These are phyloP conservation scores for Saimiri boliviensis DNA, from an alignment of 2,113 vertebrate species.

Conservation along the genomic window DNA sequence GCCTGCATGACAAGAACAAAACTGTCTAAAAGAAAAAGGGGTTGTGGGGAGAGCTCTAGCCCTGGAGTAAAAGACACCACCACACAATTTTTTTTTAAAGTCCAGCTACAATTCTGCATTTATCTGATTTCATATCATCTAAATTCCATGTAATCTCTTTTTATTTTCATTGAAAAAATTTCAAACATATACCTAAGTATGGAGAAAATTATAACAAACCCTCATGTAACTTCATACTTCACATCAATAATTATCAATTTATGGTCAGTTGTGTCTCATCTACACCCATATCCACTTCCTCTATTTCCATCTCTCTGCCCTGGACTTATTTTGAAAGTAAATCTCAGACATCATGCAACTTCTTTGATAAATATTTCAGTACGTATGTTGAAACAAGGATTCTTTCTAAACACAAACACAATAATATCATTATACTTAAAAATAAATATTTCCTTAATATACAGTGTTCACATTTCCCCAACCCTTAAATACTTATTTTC, in stretches of 20 bases:
- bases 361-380: slow-evolving; percentile 22
- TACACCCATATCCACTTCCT: background rate
- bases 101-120: slow-evolving; percentile 31
- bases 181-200: background rate
- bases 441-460: background rate
- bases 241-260: background rate
- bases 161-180: slow-evolving; percentile 27
- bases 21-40: too few relatives aligned
- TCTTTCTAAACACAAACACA: slow-evolving; percentile 15
- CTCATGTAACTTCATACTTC: background rate
- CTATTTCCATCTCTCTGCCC: background rate
- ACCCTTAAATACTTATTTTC: background rate
- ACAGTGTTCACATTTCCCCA: background rate
- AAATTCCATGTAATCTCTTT: background rate
- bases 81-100: background rate
- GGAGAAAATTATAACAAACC: background rate
- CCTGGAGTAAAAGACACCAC: background rate
- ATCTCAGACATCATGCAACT: background rate
- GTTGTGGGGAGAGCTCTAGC: background rate
- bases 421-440: background rate
- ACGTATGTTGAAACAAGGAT: background rate
- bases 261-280: background rate
- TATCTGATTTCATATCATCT: background rate
- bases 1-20: too few relatives aligned
- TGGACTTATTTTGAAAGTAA: slow-evolving; percentile 31